These are phyloP conservation scores for Tachycineta bicolor DNA, from an alignment of 2,113 vertebrate genomes.

Conservation along the genomic window DNA sequence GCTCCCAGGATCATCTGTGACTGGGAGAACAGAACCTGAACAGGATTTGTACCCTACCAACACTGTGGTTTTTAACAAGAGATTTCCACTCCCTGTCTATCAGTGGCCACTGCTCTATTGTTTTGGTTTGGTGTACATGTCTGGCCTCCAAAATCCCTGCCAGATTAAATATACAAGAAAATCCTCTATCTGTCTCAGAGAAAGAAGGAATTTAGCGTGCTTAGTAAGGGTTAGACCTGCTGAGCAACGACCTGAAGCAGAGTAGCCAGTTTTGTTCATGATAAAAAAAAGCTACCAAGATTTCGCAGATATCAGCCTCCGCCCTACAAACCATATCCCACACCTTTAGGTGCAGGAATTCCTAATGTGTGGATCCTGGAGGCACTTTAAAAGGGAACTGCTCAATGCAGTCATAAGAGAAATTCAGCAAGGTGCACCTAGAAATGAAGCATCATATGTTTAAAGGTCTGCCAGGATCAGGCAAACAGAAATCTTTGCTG, in stretches of 20 bases:
- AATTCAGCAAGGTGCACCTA: neutral
- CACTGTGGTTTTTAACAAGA: neutral
- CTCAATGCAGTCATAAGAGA: neutral
- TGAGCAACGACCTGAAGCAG: neutral
- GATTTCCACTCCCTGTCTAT: neutral
- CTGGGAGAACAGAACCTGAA: neutral
- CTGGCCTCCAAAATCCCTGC: neutral
- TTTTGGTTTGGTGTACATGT: accelerated
- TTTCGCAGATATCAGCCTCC: neutral
- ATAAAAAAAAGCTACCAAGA: neutral
- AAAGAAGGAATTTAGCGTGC: neutral
- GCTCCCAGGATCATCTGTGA: neutral
- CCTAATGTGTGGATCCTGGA: neutral
- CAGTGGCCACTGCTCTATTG: neutral
- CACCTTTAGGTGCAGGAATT: neutral
- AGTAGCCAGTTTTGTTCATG: too few relatives aligned
- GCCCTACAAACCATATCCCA: neutral
- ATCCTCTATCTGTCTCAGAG: neutral
- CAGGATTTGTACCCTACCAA: neutral
- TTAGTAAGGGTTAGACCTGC: too few relatives aligned
- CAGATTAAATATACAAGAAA: neutral
- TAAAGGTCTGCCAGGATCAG: neutral
- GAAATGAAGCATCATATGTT: neutral
- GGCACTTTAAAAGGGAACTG: neutral
- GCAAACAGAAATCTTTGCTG: neutral